These are phyloP conservation scores for Coendou prehensilis DNA, from an alignment of 2,797 vertebrate genomes.

Conservation along the genomic window DNA sequence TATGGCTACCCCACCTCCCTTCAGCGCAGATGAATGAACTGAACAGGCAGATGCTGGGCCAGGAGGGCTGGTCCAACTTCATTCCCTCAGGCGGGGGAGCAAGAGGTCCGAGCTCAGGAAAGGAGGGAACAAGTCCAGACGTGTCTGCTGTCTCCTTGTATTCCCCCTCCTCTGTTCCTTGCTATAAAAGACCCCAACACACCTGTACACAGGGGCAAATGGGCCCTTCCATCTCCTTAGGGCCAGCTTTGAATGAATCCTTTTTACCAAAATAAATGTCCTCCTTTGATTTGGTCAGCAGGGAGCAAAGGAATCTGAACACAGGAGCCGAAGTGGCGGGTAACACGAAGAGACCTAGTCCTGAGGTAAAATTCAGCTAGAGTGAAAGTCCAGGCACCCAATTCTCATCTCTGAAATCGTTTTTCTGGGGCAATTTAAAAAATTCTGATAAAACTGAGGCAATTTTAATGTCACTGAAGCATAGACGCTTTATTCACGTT, in stretches of 20 bases:
- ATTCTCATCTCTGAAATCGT: slow-evolving; percentile 39
- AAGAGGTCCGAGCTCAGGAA: neutral
- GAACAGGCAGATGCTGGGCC: neutral
- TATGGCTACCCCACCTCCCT: neutral
- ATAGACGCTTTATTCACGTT: neutral
- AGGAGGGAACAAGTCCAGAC: neutral
- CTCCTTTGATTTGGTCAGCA: neutral
- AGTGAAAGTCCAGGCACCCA: neutral
- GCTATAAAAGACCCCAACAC: neutral
- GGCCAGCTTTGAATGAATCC: neutral
- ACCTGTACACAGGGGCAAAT: neutral
- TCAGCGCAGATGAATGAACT: neutral
- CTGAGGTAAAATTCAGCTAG: neutral
- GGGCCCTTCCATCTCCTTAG: neutral
- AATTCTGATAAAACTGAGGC: neutral
- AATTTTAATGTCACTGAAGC: neutral
- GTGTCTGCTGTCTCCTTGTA: neutral
- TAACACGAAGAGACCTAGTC: neutral
- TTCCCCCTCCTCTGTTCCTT: neutral
- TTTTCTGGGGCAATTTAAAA: neutral
- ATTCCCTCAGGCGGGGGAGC: neutral
- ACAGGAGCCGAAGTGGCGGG: neutral
- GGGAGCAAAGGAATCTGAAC: neutral
- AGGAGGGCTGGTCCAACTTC: neutral
- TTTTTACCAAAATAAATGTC: neutral